phyloP scores from a whole-genome alignment of 2,113 vertebrate genomes.

The Rhabdomys dilectus region DNA sequence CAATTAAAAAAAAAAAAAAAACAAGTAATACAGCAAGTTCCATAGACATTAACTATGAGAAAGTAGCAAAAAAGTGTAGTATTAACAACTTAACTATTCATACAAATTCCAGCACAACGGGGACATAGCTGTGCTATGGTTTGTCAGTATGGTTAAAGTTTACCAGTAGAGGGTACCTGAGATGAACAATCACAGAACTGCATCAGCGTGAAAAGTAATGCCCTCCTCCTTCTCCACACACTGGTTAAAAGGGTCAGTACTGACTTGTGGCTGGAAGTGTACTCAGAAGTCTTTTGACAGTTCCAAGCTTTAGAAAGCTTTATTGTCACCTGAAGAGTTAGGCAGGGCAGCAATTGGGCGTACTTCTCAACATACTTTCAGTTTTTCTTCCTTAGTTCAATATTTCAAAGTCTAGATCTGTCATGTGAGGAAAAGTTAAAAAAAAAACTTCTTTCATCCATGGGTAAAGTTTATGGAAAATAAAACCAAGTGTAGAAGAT shows the following conservation, averaged over 20 bases:
- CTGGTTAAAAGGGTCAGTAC: slow-evolving; percentile 22
- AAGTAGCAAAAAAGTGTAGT: neutral
- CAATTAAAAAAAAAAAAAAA: neutral
- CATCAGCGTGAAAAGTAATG: slow-evolving; percentile 59
- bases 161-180: slow-evolving; percentile 46
- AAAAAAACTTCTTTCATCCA: slow-evolving; percentile 30
- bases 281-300: neutral
- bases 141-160: slow-evolving; percentile 45
- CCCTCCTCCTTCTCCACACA: neutral
- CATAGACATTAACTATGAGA: neutral
- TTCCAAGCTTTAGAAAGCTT: slow-evolving; percentile 39
- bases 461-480: slow-evolving; percentile 63
- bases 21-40: slow-evolving; percentile 2
- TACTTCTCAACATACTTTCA: slow-evolving; percentile 41
- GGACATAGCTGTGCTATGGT: slow-evolving; percentile 39
- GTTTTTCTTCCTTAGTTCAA: slow-evolving; percentile 28
- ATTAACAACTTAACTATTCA: slow-evolving; percentile 46
- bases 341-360: neutral
- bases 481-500: slow-evolving; percentile 72
- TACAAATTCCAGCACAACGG: slow-evolving; percentile 43
- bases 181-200: slow-evolving; percentile 32
- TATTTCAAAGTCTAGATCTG: slow-evolving; percentile 73
- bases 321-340: slow-evolving; percentile 54
- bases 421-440: slow-evolving; percentile 47
- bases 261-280: neutral